Conservation (phyloP, 2,797 vertebrate species). For the Premnoplex brunnescens region DNA sequence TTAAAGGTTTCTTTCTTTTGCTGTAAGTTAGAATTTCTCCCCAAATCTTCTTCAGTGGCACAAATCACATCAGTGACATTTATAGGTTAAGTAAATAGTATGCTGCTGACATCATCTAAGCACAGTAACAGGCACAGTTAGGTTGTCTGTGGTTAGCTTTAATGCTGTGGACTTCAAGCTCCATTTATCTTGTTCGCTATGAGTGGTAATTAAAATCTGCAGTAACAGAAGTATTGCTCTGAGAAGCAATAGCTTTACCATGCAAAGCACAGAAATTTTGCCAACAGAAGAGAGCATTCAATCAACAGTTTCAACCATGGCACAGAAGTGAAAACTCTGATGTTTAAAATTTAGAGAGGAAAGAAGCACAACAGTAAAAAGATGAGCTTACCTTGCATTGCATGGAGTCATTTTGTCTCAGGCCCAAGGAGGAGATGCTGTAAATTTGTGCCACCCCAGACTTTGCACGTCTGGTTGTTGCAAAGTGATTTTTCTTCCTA, state of each 20-base stretch:
- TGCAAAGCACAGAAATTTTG: not conserved
- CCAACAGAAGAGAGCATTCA: not conserved
- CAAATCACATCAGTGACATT: constrained; percentile 45
- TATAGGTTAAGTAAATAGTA: constrained; percentile 47
- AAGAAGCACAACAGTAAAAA: not conserved
- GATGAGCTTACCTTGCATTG: not conserved
- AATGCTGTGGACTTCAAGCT: not conserved
- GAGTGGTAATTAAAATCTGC: not conserved
- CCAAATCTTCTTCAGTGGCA: constrained; percentile 22
- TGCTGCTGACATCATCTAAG: constrained; percentile 55
- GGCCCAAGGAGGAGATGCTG: not conserved
- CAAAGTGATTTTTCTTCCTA: constrained; percentile 18
- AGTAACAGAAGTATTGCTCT: not conserved
- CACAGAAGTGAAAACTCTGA: not conserved
- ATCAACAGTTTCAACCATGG: not conserved
- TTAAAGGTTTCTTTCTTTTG: constrained; percentile 40
- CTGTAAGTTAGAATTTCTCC: not conserved
- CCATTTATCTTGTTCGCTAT: not conserved
- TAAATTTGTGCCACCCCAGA: not conserved
- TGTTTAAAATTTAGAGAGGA: not conserved
- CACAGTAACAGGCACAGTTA: constrained; percentile 31
- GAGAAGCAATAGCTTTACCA: not conserved
- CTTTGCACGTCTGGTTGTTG: not conserved
- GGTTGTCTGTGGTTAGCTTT: constrained; percentile 6
- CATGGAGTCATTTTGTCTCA: not conserved